These are phyloP conservation scores for Noctua pronuba DNA, from an alignment of 2,888 invertebrate species.

Conservation along the genomic window DNA sequence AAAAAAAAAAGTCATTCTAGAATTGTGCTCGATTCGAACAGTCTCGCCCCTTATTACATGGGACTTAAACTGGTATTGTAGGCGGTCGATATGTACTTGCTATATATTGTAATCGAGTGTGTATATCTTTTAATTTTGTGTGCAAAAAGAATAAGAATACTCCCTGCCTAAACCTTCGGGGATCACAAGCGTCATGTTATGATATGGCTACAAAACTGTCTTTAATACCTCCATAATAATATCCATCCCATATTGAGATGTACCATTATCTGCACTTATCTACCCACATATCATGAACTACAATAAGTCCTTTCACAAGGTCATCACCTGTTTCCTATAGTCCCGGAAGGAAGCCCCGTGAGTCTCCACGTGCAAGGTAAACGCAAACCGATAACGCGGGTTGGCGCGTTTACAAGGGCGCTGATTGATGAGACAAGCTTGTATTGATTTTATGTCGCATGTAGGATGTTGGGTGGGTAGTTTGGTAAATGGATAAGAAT, in stretches of 20 bases:
- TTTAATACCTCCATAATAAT: constrained; percentile 13
- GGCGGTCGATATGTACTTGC: no score
- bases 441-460: constrained; percentile 29
- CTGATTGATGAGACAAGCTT: constrained; percentile 23
- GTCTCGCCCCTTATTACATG: neutral
- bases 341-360: constrained; percentile 56
- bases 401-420: constrained; percentile 22
- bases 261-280: constrained; percentile 22
- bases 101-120: no score
- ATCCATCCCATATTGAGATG: constrained; percentile 1
- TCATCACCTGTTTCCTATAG: constrained; percentile 43
- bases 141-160: no score
- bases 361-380: constrained; percentile 42
- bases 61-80: neutral
- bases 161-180: neutral
- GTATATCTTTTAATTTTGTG: no score
- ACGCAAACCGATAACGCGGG: constrained; percentile 46
- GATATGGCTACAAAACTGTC: neutral
- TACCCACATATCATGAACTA: constrained; percentile 12
- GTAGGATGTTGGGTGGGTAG: neutral
- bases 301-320: constrained; percentile 34
- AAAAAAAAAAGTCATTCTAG: no score
- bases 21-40: no score
- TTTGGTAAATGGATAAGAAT: neutral
- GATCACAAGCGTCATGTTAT: neutral